Percentiles rank a stretch among this genome's conserved stretches.
Conservation (phyloP, 1,140 invertebrate species). For the Solen grandis region DNA sequence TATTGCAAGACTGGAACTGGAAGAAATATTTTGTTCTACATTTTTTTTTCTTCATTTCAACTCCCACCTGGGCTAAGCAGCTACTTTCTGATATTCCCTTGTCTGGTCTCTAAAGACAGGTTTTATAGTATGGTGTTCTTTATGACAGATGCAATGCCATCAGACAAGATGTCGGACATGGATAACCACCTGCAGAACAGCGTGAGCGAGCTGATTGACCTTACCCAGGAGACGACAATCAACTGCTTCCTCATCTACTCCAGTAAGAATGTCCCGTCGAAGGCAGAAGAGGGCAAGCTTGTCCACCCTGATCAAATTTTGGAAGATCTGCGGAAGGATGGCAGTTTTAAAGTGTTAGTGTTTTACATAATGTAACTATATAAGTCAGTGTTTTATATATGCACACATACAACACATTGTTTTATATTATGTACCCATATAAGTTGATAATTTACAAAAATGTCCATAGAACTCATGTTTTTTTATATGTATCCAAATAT, state of each 20-base stretch:
- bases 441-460: too few species aligned
- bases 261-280: slow-evolving; percentile 65
- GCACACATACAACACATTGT: too few species aligned
- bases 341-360: slow-evolving; percentile 71
- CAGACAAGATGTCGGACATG: slow-evolving; percentile 73
- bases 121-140: too few species aligned
- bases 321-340: slow-evolving; percentile 64
- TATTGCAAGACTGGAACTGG: too few species aligned
- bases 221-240: slow-evolving; percentile 67
- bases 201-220: slow-evolving; percentile 72
- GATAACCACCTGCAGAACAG: slow-evolving; percentile 75
- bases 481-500: too few species aligned
- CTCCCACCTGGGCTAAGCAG: too few species aligned
- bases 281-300: slow-evolving; percentile 60
- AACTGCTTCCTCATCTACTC: slow-evolving; percentile 71
- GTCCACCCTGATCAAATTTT: slow-evolving; percentile 68
- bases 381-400: background rate
- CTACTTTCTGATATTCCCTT: too few species aligned
- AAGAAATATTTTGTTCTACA: too few species aligned
- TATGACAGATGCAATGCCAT: slow-evolving; percentile 74
- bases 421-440: too few species aligned
- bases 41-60: too few species aligned
- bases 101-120: too few species aligned
- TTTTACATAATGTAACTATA: background rate
- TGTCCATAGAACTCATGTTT: too few species aligned